Evolutionary conservation across 2,797 vertebrate genomes (phyloP).

Genomic region (Hippoglossus hippoglossus): DNA sequence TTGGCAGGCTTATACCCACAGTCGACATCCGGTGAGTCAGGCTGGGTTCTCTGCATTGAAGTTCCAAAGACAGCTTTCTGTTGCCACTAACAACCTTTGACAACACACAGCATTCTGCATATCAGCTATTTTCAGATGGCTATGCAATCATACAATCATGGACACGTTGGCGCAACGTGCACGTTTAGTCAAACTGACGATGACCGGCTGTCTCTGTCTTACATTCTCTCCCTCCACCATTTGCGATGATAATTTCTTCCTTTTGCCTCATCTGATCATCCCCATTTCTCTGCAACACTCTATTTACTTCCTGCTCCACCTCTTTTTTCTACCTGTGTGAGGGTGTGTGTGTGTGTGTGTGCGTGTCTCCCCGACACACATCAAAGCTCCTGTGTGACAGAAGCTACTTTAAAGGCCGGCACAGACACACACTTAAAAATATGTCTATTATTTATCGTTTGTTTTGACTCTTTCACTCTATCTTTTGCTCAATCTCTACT

Average conservation of each 20-base stretch:
- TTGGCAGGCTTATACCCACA: no score
- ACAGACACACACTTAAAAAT: slow-evolving; percentile 24
- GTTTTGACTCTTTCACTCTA: slow-evolving; percentile 39
- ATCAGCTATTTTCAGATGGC: no score
- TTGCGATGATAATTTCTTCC: slow-evolving; percentile 14
- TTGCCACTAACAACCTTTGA: no score
- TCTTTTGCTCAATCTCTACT: slow-evolving; percentile 46
- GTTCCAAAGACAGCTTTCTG: no score
- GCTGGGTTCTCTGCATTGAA: no score
- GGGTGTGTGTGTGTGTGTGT: not conserved
- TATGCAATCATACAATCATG: no score
- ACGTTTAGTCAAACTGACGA: no score
- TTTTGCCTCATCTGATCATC: not conserved
- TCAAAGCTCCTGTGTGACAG: slow-evolving; percentile 24
- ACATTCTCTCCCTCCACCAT: not conserved
- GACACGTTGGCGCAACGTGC: no score
- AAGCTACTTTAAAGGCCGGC: not conserved
- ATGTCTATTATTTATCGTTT: slow-evolving; percentile 35
- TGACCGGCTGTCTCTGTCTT: no score
- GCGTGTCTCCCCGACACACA: slow-evolving; percentile 26
- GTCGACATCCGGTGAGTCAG: no score
- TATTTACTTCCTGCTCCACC: slow-evolving; percentile 28
- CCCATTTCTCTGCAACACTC: slow-evolving; percentile 9
- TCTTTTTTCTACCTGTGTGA: slow-evolving; percentile 34
- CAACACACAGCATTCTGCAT: no score